Evolutionary conservation across 2,888 invertebrate genomes (phyloP), one percentile per base, ranked within the genome.

Genomic region (Anarsia innoxiella): DNA sequence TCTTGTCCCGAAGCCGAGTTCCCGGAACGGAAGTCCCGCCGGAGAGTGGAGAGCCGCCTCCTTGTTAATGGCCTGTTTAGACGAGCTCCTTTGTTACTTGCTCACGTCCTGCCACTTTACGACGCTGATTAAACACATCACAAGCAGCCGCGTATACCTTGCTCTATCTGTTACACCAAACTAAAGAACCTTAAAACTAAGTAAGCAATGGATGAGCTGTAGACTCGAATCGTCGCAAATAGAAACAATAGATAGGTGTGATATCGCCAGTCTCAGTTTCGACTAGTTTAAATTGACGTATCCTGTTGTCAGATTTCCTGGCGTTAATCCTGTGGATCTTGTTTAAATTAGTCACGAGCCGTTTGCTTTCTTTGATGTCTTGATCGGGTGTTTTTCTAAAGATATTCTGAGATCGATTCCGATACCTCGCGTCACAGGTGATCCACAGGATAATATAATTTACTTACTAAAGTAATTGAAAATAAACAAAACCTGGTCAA

Each of bases 21-120:
- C 82, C 72, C 56, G 74, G 80, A 83, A 83, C 62, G 82, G 82
- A 82, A 78, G 80, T 72, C 71, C 73, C 73, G 69, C 59, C 66
- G 68, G 65, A 68, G 53, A 64, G 73, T 62, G 64, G 65, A 65
- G 66, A 69, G 66, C 76, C 77, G 73, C 69, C 77, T 76, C 79
- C 77, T 79, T 83, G 80, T 82, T 82, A 82, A 83, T 83, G 82
- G 68, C 74, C 79, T 80, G 80, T 79, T 83, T 83, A 80, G 74
- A 75, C 75, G 67, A 65, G 70, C 74, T 75, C 75, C 77, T 82
- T 83, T 78, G 80, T 82, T 76, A 75, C 73, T 71, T 64, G 66
- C 73, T 73, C 79, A 75, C 79, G 75, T 76, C 74, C 71, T 67
- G 67, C 68, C 71, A 72, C 73, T 69, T 67, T 56, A 68, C 47